Conservation (phyloP, 2,797 vertebrate genomes). For the Stomatorhinus walkeri region DNA sequence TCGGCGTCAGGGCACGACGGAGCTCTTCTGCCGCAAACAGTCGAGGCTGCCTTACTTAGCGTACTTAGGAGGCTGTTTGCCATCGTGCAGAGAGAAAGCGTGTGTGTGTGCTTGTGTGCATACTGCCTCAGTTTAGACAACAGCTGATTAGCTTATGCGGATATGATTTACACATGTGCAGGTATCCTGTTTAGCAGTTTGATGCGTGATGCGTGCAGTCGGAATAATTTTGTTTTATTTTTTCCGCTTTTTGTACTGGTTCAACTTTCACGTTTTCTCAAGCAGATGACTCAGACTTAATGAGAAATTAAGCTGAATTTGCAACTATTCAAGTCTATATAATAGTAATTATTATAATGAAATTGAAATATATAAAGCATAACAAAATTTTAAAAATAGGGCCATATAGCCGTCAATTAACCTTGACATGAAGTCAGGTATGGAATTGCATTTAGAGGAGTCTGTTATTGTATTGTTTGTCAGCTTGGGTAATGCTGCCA, state of each 20-base stretch:
- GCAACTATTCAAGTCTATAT: background rate
- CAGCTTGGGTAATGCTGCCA: background rate
- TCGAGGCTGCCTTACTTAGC: background rate
- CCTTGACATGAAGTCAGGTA: background rate
- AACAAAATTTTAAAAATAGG: background rate
- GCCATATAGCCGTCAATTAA: background rate
- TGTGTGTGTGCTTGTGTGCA: background rate
- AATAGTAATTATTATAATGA: background rate
- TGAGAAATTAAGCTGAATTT: background rate
- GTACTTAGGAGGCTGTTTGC: background rate
- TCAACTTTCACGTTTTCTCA: background rate
- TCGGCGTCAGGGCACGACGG: background rate
- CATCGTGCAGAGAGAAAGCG: background rate
- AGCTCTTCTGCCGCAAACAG: background rate
- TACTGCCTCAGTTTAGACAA: slow-evolving; percentile 6
- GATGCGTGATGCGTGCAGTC: background rate
- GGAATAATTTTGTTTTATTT: background rate
- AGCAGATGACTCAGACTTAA: background rate
- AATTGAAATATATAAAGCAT: background rate
- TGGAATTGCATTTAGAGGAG: background rate
- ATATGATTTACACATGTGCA: slow-evolving; percentile 3
- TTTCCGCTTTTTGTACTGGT: background rate
- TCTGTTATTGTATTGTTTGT: background rate
- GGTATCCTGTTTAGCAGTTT: slow-evolving; percentile 2
- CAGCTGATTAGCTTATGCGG: slow-evolving; percentile 3